Evolutionary conservation across 1,140 invertebrate species (phyloP), one percentile per base, ranked within the genome.

Genomic region (Drosophila gunungcola): DNA sequence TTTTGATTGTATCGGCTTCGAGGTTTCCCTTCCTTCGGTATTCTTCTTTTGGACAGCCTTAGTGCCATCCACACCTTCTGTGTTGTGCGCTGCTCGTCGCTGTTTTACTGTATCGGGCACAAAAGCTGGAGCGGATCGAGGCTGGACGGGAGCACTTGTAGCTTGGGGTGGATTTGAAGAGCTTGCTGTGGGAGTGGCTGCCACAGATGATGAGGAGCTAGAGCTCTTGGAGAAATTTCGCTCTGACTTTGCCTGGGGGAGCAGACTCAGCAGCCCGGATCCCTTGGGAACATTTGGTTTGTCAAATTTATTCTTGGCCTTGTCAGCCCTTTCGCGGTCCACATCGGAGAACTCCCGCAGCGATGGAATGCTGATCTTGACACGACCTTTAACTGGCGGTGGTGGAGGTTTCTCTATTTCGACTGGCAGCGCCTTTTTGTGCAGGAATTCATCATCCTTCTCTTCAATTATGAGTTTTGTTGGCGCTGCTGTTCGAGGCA

Each of bases 371-470:
- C 79, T 86, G 51, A 93, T 93, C 56, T 91, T 91, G 0, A 93
- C 90, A 2, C 88, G 80, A 39, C 70, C 76, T 25, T 91, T 92
- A 5, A 49, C 52, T 38, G 45, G 74, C 46, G 80, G 86, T 12
- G 70, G 57, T n/a, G 84, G 78, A 10, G 68, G 72, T 45, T 78
- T 84, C 62, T 91, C 84, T 34, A 82, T 69, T 25, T 41, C 62
- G 46, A 67, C 16, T 5, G 72, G 68, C 4, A 70, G 72, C 60
- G 93, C 93, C 75, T 94, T 94, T 80, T 94, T 94, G 57, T 93
- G 93, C n/a, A 94, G 63, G 76, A 94, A 94, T 79, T 94, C 94
- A 90, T 94, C 94, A 75, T 94, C 94, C 45, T 93, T 93, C 70
- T 94, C 94, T 60, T 92, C 89, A 12, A 94, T 80, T 2, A 65